phyloP scores from a whole-genome alignment of 2,797 vertebrate species.

The Cynopterus sphinx region DNA sequence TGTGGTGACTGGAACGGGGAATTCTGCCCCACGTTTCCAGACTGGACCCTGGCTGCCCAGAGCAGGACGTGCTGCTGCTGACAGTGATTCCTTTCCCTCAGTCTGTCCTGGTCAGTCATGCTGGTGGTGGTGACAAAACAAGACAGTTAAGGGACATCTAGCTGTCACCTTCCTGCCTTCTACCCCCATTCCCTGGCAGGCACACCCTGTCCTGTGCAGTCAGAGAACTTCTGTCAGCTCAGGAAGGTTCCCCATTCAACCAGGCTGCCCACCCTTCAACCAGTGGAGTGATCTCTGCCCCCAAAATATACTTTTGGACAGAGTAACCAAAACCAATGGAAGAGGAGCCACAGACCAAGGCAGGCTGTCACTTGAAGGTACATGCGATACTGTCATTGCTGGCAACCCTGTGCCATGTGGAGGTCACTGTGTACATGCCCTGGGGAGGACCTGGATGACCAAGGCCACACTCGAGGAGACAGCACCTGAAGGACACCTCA shows the following conservation, averaged over 20 bases:
- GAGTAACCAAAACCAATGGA: neutral
- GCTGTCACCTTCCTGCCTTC: neutral
- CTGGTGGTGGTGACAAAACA: neutral
- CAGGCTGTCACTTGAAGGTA: neutral
- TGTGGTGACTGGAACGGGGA: neutral
- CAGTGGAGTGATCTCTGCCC: neutral
- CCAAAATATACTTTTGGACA: neutral
- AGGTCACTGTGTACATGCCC: neutral
- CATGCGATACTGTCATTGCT: neutral
- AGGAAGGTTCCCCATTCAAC: neutral
- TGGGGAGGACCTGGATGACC: neutral
- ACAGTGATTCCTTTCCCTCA: neutral
- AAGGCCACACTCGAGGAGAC: neutral
- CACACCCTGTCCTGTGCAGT: no score
- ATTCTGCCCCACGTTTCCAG: neutral
- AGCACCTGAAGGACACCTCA: neutral
- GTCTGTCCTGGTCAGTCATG: neutral
- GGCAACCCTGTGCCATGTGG: no score
- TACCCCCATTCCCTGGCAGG: neutral
- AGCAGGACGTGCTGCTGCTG: neutral
- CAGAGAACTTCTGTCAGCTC: no score
- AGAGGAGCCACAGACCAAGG: neutral
- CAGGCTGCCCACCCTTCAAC: neutral
- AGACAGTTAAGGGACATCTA: neutral
- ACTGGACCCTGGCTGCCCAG: neutral